Percentiles rank a stretch among this genome's conserved stretches.
Conservation (phyloP, 2,888 invertebrate species). For the Nephrocerus scutellatus region DNA sequence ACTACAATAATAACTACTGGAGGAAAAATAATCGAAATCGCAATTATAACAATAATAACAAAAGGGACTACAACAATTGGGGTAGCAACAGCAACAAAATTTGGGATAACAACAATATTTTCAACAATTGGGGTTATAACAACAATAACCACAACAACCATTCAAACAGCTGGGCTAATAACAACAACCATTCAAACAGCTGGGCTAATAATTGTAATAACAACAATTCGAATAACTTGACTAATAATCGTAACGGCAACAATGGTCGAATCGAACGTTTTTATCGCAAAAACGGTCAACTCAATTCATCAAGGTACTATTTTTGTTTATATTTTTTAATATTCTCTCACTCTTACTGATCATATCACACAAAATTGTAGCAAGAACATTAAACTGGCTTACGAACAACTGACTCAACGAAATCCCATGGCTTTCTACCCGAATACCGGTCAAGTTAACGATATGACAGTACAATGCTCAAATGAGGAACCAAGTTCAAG, state of each 20-base stretch:
- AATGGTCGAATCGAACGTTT: constrained; percentile 17
- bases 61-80: background rate
- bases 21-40: constrained; percentile 1
- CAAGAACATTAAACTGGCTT: constrained; percentile 24
- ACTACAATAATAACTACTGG: background rate
- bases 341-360: too few relatives aligned
- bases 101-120: constrained; percentile 1
- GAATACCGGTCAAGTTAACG: constrained; percentile 13
- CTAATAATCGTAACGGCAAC: too few relatives aligned
- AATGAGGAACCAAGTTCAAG: background rate
- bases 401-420: constrained; percentile 19
- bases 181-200: too few relatives aligned
- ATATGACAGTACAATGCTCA: constrained; percentile 24
- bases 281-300: constrained; percentile 1
- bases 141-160: too few relatives aligned
- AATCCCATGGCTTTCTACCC: constrained; percentile 16
- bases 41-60: constrained; percentile 1
- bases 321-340: background rate
- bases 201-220: too few relatives aligned
- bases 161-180: too few relatives aligned
- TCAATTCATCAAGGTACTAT: background rate
- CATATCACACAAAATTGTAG: too few relatives aligned
- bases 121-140: constrained; percentile 16
- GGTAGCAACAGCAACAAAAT: background rate
- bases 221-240: too few relatives aligned